Conservation (phyloP, 2,888 invertebrate species). For the Nebria brevicollis region DNA sequence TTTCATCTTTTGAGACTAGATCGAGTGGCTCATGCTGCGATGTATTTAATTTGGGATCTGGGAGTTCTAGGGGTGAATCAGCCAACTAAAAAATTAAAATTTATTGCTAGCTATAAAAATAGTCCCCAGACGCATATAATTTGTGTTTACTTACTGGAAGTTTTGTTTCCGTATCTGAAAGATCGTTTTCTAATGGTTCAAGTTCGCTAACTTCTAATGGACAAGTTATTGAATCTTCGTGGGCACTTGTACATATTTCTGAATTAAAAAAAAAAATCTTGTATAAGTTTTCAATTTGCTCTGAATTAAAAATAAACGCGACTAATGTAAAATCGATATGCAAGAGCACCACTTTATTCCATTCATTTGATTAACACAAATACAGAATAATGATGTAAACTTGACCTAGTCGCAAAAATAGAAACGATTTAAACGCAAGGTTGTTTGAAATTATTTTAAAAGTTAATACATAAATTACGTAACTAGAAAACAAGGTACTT, state of each 20-base stretch:
- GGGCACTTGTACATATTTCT: conserved; percentile 66
- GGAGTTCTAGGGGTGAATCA: conserved; percentile 61
- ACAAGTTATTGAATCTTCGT: conserved; percentile 66
- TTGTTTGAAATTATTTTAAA: not conserved
- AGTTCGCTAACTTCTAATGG: conserved; percentile 68
- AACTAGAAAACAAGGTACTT: not conserved
- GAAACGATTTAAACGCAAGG: not conserved
- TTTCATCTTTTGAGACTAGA: conserved; percentile 57
- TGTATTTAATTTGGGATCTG: conserved; percentile 60
- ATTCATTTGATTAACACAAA: conserved; percentile 23
- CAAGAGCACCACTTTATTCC: conserved; percentile 18
- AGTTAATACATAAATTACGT: not conserved
- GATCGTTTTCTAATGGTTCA: conserved; percentile 66
- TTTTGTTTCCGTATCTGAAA: conserved; percentile 61
- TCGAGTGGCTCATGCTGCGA: conserved; percentile 58
- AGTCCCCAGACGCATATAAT: not conserved
- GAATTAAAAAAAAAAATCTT: conserved; percentile 49
- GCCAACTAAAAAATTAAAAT: conserved; percentile 56
- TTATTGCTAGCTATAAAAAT: not conserved
- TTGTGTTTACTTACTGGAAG: conserved; percentile 55
- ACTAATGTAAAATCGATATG: conserved; percentile 28
- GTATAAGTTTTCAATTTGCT: conserved; percentile 5
- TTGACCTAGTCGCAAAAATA: not conserved
- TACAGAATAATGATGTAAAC: conserved; percentile 18
- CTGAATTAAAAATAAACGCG: not conserved